Conservation (phyloP, 2,113 vertebrate species). For the Promerops cafer region DNA sequence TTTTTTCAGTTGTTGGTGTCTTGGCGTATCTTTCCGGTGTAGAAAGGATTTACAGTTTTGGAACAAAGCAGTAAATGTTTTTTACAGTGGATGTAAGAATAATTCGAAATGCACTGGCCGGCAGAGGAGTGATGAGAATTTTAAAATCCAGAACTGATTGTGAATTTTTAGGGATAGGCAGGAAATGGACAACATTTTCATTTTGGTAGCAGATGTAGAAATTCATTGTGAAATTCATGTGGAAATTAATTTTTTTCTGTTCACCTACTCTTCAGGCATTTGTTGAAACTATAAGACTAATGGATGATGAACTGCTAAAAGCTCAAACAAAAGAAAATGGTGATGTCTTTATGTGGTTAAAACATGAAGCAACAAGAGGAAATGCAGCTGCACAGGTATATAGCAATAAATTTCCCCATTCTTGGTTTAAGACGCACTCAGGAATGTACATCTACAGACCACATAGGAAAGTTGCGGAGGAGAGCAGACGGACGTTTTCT, state of each 20-base stretch:
- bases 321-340: constrained; percentile 75
- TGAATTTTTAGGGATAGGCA: not conserved
- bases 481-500: not conserved
- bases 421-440: not conserved
- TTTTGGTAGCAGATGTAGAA: not conserved
- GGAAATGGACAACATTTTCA: not conserved
- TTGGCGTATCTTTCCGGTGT: not conserved
- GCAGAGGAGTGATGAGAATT: not conserved
- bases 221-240: not conserved
- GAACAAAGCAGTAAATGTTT: not conserved
- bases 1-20: not conserved
- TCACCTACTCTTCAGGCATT: constrained; percentile 65
- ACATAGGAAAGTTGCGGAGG: not conserved
- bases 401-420: not conserved
- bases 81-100: not conserved
- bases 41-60: not conserved
- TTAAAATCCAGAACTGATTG: not conserved
- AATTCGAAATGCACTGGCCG: not conserved
- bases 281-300: constrained; percentile 80
- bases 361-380: constrained; percentile 82
- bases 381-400: constrained; percentile 83
- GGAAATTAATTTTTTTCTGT: not conserved
- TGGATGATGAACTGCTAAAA: constrained; percentile 75
- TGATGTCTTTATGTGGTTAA: constrained; percentile 84
- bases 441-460: not conserved